Evolutionary conservation across 1,140 invertebrate genomes (phyloP), one percentile per base, ranked within the genome.

Genomic region (Wiebesia pumilae): DNA sequence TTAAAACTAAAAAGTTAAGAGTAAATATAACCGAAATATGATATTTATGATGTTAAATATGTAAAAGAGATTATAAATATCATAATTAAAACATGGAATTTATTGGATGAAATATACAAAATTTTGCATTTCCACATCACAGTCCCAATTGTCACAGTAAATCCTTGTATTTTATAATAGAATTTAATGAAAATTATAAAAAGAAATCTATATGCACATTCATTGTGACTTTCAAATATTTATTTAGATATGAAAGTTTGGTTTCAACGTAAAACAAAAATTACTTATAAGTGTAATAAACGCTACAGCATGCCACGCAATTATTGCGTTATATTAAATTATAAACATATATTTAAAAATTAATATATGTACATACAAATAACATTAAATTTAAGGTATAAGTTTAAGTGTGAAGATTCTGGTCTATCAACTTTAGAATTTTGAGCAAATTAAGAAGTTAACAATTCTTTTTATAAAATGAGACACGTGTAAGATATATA

Each of bases 221-320:
- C 30, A 14, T 40, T 83, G 69, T 86, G 35, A 83, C 27, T 80
- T n/a, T n/a, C 21, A 40, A 47, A 27, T 71, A 83, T 79, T 87
- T 87, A 87, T 87, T 81, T n/a, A 85, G 30, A 71, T 83, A 86
- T 65, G 58, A 87, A 83, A 87, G 40, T 87, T 83, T 54, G 73
- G 65, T 83, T 83, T 79, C 21, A 80, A 83, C 10, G 65, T 6
- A 83, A 58, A 83, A 87, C 43, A 83, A 83, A 79, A 83, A 67
- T n/a, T 38, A 75, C 51, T 82, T 85, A 77, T 35, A 86, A 86
- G 82, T 81, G 69, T 86, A 40, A 86, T 40, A 81, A 65, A 77
- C 79, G 67, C 51, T 65, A 58, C 47, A 73, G 38, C 75, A 81
- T 81, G 65, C 84, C 33, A 75, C 47, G 51, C 69, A 82, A 73